Evolutionary conservation across 2,888 invertebrate species (phyloP), one percentile per base, ranked within the genome.

Genomic region (Caenorhabditis sinica): DNA sequence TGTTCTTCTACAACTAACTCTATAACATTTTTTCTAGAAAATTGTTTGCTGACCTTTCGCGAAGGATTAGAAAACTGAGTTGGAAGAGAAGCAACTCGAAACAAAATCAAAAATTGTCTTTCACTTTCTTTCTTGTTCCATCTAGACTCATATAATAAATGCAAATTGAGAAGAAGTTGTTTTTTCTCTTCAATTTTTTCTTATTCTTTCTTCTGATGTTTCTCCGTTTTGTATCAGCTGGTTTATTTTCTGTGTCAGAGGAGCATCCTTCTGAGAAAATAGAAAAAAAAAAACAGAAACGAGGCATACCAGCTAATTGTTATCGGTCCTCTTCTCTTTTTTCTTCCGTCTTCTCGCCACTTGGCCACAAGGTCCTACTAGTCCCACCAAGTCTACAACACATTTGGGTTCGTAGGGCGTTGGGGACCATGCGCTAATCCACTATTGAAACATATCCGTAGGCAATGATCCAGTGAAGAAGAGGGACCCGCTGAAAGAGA

Each of bases 371-470:
- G 20, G 20, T 20, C 49, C 49, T 49, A 49, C 69, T 61, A 65
- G 45, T 65, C n/a, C 28, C 45, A 30, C 45, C 49, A 61, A 63
- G 45, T 60, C 79, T 61, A 51, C 53, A 30, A 65, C 69, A 69
- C 69, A 69, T 77, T 77, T 63, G 61, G 77, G 77, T 49, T 77
- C 40, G 65, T 49, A 79, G 71, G 56, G 71, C 79, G 71, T 71
- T 28, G 69, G 63, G 58, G 51, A 66, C 66, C 56, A 65, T 65
- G 77, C 69, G 72, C 80, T 66, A 80, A 80, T 80, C 80, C 80
- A 80, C 80, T 72, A 80, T 80, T 80, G 80, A 80, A 80, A 72
- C 80, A 80, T 80, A 80, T 80, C 80, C 80, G 80, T 80, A 80
- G 80, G 80, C 80, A 80, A 80, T 80, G 80, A 80, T 80, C 80